Percentiles rank a stretch among this genome's conserved stretches.
Conservation (phyloP, 1,140 invertebrate genomes). For the Rhagoletis zephyria region DNA sequence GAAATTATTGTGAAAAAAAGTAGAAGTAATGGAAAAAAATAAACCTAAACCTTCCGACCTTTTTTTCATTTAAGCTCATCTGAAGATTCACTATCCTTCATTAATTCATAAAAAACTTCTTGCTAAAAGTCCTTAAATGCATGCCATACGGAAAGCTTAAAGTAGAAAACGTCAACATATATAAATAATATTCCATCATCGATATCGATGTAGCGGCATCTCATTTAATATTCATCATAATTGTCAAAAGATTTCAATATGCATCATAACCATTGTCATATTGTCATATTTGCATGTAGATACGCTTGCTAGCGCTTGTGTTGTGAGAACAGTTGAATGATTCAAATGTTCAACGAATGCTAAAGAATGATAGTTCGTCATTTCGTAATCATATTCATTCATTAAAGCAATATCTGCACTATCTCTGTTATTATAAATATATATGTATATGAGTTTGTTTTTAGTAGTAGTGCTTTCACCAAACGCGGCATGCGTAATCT, state of each 20-base stretch:
- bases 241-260: no score
- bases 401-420: no score
- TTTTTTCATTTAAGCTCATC: neutral
- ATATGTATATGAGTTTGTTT: neutral
- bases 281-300: conserved; percentile 26
- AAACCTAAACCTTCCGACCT: neutral
- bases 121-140: neutral
- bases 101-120: neutral
- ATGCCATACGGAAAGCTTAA: neutral
- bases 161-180: no score
- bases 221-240: no score
- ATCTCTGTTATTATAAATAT: neutral
- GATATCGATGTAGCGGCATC: no score
- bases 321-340: neutral
- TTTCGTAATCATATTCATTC: neutral
- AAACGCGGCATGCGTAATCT: conserved; percentile 27
- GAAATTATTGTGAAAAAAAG: neutral
- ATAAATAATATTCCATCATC: neutral
- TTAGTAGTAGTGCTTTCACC: neutral
- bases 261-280: no score
- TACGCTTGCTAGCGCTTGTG: neutral
- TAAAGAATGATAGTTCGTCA: neutral
- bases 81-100: no score
- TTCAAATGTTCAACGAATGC: neutral
- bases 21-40: neutral